A percentile compares a stretch with the other conserved stretches of the same genome.
Conservation (phyloP, 1,140 invertebrate genomes). For the Lordiphosa mommai region DNA sequence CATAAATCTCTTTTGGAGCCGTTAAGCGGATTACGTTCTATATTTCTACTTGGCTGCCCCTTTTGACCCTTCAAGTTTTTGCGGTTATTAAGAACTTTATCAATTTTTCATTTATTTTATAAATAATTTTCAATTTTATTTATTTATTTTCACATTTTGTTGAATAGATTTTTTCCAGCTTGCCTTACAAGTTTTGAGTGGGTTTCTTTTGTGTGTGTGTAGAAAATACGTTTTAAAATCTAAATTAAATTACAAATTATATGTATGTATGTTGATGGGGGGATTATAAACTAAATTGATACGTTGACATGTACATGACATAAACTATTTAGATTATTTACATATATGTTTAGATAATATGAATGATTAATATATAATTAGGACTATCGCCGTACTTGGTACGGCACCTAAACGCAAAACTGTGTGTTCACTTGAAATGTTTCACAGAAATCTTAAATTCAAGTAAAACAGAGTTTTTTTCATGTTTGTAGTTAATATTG, state of each 20-base stretch:
- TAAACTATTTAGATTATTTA: slow-evolving; percentile 9
- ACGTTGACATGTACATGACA: slow-evolving; percentile 54
- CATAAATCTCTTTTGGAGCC: background rate
- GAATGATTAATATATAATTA: slow-evolving; percentile 13
- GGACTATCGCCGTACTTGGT: slow-evolving; percentile 60
- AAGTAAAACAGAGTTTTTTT: slow-evolving; percentile 35
- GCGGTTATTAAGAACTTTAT: slow-evolving; percentile 7
- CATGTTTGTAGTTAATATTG: slow-evolving; percentile 35
- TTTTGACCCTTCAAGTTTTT: slow-evolving; percentile 21
- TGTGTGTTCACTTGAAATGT: slow-evolving; percentile 24
- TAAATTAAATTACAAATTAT: slow-evolving; percentile 27
- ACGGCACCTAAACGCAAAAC: slow-evolving; percentile 56
- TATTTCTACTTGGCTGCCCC: slow-evolving; percentile 49
- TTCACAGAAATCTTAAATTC: slow-evolving; percentile 11
- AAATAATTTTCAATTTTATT: slow-evolving; percentile 55
- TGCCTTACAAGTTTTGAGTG: slow-evolving; percentile 1
- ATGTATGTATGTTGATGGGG: slow-evolving; percentile 27
- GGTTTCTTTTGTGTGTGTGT: slow-evolving; percentile 12
- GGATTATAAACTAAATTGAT: slow-evolving; percentile 33
- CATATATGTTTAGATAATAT: slow-evolving; percentile 41
- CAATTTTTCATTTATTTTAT: slow-evolving; percentile 29
- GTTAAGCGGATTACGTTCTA: slow-evolving; percentile 61
- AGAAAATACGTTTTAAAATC: slow-evolving; percentile 47
- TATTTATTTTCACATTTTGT: slow-evolving; percentile 43
- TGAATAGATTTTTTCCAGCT: slow-evolving; percentile 11